Evolutionary conservation across 2,888 invertebrate species (phyloP).

Genomic region (Pharmacophagus antenor): DNA sequence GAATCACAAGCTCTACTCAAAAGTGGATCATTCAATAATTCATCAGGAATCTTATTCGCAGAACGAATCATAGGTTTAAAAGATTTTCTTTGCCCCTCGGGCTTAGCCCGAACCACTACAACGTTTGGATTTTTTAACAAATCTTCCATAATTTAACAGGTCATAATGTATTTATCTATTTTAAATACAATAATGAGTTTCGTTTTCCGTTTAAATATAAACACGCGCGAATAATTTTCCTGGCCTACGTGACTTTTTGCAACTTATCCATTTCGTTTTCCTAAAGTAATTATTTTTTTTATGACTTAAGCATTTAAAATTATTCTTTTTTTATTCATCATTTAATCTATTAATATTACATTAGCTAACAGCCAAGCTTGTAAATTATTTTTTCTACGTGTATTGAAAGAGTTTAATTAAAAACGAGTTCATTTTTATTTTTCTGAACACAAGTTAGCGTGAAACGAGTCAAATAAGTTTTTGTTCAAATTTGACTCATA

Average conservation of each 20-base stretch:
- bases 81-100: conserved; percentile 85
- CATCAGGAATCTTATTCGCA: conserved; percentile 90
- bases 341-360: background rate
- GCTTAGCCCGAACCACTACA: conserved; percentile 89
- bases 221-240: conserved; percentile 52
- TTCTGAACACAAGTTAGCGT: background rate
- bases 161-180: conserved; percentile 14
- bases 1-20: conserved; percentile 86
- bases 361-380: too few species aligned
- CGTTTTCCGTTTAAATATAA: conserved; percentile 53
- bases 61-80: conserved; percentile 86
- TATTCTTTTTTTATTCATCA: background rate
- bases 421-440: background rate
- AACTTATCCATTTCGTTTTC: conserved; percentile 36
- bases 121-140: conserved; percentile 61
- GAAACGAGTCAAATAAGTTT: too few species aligned
- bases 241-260: conserved; percentile 77
- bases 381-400: background rate
- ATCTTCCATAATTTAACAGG: conserved; percentile 57
- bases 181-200: conserved; percentile 39
- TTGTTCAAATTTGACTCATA: too few species aligned
- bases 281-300: too few species aligned
- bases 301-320: too few species aligned
- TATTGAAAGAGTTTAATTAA: background rate
- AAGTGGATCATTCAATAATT: conserved; percentile 86